Conservation (phyloP, 2,797 vertebrate species). For the Echiichthys vipera region DNA sequence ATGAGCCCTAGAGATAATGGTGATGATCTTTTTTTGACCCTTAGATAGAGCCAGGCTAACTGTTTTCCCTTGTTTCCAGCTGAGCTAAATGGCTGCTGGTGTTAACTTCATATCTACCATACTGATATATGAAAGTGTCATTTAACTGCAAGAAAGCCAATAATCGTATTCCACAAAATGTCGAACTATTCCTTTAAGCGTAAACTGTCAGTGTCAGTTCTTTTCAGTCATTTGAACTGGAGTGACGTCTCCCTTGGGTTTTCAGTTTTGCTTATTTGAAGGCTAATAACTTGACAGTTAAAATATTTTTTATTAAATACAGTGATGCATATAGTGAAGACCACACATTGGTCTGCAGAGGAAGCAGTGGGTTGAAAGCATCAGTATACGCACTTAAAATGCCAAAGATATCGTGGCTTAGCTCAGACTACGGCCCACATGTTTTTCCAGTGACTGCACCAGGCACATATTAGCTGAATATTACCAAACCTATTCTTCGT, state of each 20-base stretch:
- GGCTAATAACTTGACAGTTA: neutral
- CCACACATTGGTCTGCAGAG: slow-evolving; percentile 13
- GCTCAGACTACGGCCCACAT: slow-evolving; percentile 32
- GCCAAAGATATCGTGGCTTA: slow-evolving; percentile 42
- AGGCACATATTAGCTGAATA: slow-evolving; percentile 40
- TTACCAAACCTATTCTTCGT: slow-evolving; percentile 31
- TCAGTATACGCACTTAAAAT: slow-evolving; percentile 25
- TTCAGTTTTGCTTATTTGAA: slow-evolving; percentile 1
- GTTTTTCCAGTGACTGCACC: slow-evolving; percentile 45
- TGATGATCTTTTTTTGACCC: neutral
- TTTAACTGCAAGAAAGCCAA: too few relatives aligned
- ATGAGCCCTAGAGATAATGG: neutral
- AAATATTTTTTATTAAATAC: slow-evolving; percentile 9
- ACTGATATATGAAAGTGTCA: neutral
- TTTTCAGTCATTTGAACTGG: neutral
- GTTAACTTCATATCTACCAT: neutral
- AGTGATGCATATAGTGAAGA: neutral
- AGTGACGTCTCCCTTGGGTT: neutral
- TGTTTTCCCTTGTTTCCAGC: neutral
- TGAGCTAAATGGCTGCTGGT: neutral
- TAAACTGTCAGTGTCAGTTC: neutral
- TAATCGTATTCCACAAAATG: neutral
- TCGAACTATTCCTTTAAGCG: neutral
- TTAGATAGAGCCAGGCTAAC: neutral
- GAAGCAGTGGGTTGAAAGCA: slow-evolving; percentile 26